Percentiles rank a stretch among this genome's conserved stretches.
Conservation (phyloP, 2,888 invertebrate species). For the Temnothorax unifasciatus region DNA sequence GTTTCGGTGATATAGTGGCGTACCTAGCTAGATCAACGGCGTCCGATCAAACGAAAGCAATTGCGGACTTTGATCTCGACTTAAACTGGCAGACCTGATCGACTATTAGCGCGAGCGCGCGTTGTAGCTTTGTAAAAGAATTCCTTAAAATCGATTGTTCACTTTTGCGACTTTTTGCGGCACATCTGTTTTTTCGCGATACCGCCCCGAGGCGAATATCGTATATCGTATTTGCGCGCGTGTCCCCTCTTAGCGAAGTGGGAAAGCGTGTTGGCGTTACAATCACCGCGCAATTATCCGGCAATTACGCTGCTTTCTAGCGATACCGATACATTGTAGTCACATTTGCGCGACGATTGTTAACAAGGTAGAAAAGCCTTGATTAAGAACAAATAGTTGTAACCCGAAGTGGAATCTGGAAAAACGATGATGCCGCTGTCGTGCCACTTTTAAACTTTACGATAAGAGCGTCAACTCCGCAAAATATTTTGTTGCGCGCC, state of each 20-base stretch:
- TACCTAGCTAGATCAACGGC: neutral
- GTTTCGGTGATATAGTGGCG: conserved; percentile 13
- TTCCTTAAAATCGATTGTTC: neutral
- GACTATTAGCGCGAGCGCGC: neutral
- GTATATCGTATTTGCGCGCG: conserved; percentile 15
- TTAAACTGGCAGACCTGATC: neutral
- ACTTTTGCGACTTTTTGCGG: conserved; percentile 18
- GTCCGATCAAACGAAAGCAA: conserved; percentile 23
- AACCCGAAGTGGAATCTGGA: neutral
- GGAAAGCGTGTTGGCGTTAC: conserved; percentile 31
- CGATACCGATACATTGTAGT: conserved; percentile 30
- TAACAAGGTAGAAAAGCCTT: conserved; percentile 11
- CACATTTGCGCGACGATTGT: conserved; percentile 26
- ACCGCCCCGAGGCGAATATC: neutral
- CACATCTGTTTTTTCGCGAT: neutral
- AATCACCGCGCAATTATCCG: conserved; percentile 26
- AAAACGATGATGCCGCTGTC: neutral
- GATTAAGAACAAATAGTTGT: neutral
- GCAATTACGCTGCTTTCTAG: conserved; percentile 24
- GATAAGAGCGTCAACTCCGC: neutral
- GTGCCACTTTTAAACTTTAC: neutral
- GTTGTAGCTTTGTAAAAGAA: conserved; percentile 8
- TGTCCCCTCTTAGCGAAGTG: conserved; percentile 9
- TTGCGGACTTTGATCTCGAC: conserved; percentile 36
- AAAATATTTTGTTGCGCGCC: conserved; percentile 1